A percentile compares a stretch with the other conserved stretches of the same genome.
Conservation (phyloP, 2,888 invertebrate species). For the Ectropis crepuscularia region DNA sequence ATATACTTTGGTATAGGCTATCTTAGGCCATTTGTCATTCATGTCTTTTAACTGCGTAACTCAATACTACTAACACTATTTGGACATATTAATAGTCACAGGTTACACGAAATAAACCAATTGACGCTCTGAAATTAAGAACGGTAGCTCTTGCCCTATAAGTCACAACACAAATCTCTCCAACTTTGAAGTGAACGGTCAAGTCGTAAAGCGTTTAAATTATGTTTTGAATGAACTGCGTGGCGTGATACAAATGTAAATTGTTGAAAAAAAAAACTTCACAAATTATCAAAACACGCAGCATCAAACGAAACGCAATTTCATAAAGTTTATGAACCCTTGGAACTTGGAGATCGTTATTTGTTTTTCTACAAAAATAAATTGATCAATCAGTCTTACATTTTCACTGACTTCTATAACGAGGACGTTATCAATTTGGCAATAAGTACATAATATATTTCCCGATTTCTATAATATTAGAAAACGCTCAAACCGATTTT, state of each 20-base stretch:
- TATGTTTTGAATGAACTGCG: slow-evolving; percentile 21
- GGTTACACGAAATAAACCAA: too few relatives aligned
- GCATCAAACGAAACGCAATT: slow-evolving; percentile 13
- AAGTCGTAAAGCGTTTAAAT: slow-evolving; percentile 24
- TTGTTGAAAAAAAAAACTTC: slow-evolving; percentile 17
- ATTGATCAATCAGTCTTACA: too few relatives aligned
- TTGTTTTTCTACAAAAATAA: slow-evolving; percentile 14
- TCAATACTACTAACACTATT: too few relatives aligned
- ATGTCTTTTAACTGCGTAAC: too few relatives aligned
- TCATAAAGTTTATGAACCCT: slow-evolving; percentile 15
- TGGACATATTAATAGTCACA: too few relatives aligned
- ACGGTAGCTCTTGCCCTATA: background rate
- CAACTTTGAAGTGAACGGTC: slow-evolving; percentile 13
- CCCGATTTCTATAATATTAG: too few relatives aligned
- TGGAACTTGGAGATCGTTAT: slow-evolving; percentile 17
- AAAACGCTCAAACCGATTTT: too few relatives aligned
- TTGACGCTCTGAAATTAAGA: too few relatives aligned
- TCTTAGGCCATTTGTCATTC: too few relatives aligned
- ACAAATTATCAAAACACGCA: slow-evolving; percentile 7
- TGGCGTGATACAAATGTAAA: slow-evolving; percentile 30
- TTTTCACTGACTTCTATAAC: background rate
- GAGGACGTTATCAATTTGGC: too few relatives aligned
- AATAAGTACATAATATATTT: too few relatives aligned
- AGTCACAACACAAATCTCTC: slow-evolving; percentile 6
- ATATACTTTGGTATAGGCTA: too few relatives aligned